phyloP scores from a whole-genome alignment of 2,797 vertebrate genomes.

The Cottoperca gobio region DNA sequence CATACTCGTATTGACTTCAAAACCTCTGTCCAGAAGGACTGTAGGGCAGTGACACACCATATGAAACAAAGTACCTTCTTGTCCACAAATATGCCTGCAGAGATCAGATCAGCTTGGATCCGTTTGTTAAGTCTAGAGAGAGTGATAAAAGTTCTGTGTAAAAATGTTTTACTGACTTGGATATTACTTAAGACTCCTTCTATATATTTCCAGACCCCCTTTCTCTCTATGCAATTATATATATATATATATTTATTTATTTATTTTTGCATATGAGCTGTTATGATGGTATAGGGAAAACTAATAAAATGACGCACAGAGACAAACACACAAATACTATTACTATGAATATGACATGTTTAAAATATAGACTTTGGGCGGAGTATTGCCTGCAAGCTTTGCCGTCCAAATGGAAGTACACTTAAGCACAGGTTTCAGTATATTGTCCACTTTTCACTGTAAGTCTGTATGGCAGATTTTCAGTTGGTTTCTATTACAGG shows the following conservation, averaged over 20 bases:
- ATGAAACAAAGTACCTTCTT: no score
- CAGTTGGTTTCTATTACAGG: conserved; percentile 21
- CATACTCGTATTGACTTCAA: no score
- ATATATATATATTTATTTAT: no score
- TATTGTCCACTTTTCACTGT: conserved; percentile 1
- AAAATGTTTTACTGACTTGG: neutral
- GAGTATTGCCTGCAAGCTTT: neutral
- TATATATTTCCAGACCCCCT: neutral
- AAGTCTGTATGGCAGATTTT: conserved; percentile 3
- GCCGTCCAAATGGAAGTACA: neutral
- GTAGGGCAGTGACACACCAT: no score
- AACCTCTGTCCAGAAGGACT: no score
- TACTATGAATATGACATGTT: neutral
- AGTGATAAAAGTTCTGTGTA: neutral
- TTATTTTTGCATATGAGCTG: neutral
- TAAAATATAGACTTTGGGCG: neutral
- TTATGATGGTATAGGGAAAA: neutral
- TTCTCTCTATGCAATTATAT: neutral
- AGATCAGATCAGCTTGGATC: neutral
- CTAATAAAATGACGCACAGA: neutral
- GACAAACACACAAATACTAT: neutral
- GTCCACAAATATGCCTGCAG: neutral
- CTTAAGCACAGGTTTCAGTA: neutral
- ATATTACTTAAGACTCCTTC: neutral
- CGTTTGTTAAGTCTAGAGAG: neutral